Evolutionary conservation across 2,113 vertebrate species (phyloP), one percentile per base, ranked within the genome.

Genomic region (Heterocephalus glaber): DNA sequence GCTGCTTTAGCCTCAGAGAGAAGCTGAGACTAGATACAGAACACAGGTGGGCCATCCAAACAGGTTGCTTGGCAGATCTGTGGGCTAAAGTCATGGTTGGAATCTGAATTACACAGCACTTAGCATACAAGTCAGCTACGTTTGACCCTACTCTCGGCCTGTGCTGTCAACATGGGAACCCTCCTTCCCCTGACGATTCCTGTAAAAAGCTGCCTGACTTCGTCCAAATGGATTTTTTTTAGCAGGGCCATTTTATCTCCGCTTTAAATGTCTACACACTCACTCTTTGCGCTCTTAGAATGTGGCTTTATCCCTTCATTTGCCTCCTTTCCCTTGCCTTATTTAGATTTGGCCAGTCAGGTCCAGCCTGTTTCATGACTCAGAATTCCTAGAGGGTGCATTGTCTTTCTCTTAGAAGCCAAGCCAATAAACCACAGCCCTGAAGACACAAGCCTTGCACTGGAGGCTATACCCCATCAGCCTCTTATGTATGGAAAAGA

Each of bases 361-460:
- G 16, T 84, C 20, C 19, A 72, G 14, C 22, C 68, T 70, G 4
- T 52, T 94, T 86, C 54, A 38, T 83, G 38, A 90, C 54, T 90
- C 74, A 96, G 80, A 86, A 79, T 95, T 95, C 65, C 85, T 92
- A 94, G 38, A 92, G 5, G 35, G 22, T 83, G 26, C 28, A 26
- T 49, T 66, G 47, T 84, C 22, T 95, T n/a, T 56, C 24, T 49
- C 44, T 44, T 58, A 90, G 72, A 68, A 13, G 47, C 9, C 6
- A n/a, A 74, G 76, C 47, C 76, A 95, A 54, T 72, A 77, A 89
- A 49, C n/a, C 54, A 16, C 16, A 91, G 44, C 52, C 9, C 61
- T 33, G 13, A 85, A 81, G 35, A 35, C 2, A 33, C 10, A 6
- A 24, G 33, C n/a, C n/a, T 70, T 76, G 11, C 1, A 11, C 26